phyloP scores from a whole-genome alignment of 2,113 vertebrate species.

The Scatophagus argus region DNA sequence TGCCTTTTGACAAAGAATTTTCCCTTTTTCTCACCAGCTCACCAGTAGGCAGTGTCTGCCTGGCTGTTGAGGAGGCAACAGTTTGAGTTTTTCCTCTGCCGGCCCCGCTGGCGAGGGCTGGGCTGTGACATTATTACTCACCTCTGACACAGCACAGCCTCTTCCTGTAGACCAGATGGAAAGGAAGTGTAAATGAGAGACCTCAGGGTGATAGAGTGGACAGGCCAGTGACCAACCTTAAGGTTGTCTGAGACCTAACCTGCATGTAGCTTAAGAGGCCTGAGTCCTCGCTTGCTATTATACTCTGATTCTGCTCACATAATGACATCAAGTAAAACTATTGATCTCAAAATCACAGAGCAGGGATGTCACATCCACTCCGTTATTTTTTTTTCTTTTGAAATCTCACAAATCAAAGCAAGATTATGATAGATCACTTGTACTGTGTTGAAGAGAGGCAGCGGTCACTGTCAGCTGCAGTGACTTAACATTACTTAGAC shows the following conservation, averaged over 20 bases:
- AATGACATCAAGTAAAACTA: constrained; percentile 39
- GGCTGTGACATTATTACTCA: constrained; percentile 75
- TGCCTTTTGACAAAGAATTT: constrained; percentile 62
- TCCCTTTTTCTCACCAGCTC: constrained; percentile 35
- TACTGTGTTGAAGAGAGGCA: constrained; percentile 51
- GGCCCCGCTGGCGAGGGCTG: constrained; percentile 40
- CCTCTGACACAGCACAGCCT: constrained; percentile 75
- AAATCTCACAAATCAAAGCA: constrained; percentile 65
- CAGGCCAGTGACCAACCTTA: constrained; percentile 45
- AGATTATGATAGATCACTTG: constrained; percentile 66
- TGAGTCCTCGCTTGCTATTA: constrained; percentile 1
- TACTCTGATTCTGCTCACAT: constrained; percentile 32
- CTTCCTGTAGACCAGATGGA: constrained; percentile 69
- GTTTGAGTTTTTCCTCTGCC: constrained; percentile 65
- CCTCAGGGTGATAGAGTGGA: constrained; percentile 39
- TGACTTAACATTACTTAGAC: constrained; percentile 75
- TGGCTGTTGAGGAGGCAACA: constrained; percentile 68
- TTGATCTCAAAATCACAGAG: constrained; percentile 53
- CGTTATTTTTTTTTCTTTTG: constrained; percentile 24
- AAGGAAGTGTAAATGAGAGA: constrained; percentile 67
- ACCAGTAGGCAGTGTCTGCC: constrained; percentile 40
- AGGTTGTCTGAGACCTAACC: constrained; percentile 26
- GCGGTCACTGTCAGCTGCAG: constrained; percentile 61
- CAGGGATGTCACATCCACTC: constrained; percentile 49
- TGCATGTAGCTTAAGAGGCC: constrained; percentile 6